Base-by-base conservation (phyloP, 2,113 vertebrate species). In the Thunnus thynnus region DNA sequence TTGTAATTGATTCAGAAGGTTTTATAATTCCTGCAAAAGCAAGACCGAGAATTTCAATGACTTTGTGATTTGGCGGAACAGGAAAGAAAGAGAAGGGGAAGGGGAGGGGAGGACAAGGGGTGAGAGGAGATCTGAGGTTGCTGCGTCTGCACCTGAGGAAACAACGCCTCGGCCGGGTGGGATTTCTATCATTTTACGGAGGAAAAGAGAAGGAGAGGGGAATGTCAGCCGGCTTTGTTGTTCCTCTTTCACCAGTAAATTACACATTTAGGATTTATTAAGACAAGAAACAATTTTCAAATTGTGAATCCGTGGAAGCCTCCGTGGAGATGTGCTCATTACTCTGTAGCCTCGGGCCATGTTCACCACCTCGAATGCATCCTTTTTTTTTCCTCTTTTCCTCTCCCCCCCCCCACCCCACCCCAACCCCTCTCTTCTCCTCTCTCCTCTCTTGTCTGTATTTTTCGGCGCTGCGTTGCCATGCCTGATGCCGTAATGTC, bases 231-330 rank as follows among this genome's bases (percentile, higher is more conserved):
- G 94, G 94, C 97, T 97, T 97, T 98, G 96, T 96, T 97, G 96
- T 96, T 96, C 94, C 92, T 95, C 92, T 95, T 97, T 96, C 95
- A 94, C 93, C 0, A 96, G 95, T 96, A 97, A 97, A 98, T 97
- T 96, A 97, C 96, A 98, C 97, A 96, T 98, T 98, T 97, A 97
- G 96, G 97, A 97, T 97, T 98, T 99, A 98, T 99, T 97, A 98
- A 97, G 97, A 98, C 96, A 97, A 97, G 96, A 97, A 97, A 97
- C 96, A 95, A 94, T 97, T 97, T 97, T 97, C 96, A 96, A 97
- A 97, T 95, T 96, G 96, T 95, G 95, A 96, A 96, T 96, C 95
- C 94, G 81, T 65, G 63, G 96, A 96, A 96, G 94, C 95, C 96
- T 97, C 96, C 87, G 91, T 88, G 96, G 97, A 98, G 97, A 97